These are phyloP conservation scores for Zaprionus taronus DNA, from an alignment of 1,140 invertebrate genomes.

Conservation along the genomic window DNA sequence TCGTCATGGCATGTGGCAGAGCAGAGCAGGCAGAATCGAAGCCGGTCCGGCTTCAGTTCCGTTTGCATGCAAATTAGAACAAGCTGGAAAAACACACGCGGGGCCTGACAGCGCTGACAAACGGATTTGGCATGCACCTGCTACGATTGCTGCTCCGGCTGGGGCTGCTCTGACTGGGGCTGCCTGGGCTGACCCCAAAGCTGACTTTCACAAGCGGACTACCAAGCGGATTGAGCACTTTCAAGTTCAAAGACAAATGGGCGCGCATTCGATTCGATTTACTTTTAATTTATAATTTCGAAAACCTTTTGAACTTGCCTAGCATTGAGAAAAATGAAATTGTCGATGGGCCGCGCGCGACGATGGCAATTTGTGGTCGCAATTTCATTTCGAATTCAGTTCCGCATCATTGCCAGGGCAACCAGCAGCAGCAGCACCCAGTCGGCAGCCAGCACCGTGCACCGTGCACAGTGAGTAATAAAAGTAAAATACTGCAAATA, in stretches of 20 bases:
- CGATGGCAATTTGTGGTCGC: conserved; percentile 31
- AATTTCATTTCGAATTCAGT: conserved; percentile 78
- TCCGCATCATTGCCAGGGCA: conserved; percentile 68
- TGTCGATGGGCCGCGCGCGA: conserved; percentile 59
- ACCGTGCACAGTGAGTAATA: conserved; percentile 73
- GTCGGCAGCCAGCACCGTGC: conserved; percentile 9
- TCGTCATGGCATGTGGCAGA: conserved; percentile 72
- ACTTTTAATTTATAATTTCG: conserved; percentile 82
- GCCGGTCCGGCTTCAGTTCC: conserved; percentile 68
- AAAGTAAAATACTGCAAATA: conserved; percentile 82
- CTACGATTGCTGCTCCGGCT: conserved; percentile 17
- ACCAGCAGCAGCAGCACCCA: background rate
- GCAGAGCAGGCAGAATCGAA: conserved; percentile 27
- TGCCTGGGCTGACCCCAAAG: conserved; percentile 55
- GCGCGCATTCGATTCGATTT: conserved; percentile 79
- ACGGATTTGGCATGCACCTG: conserved; percentile 79
- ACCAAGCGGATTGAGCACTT: conserved; percentile 53
- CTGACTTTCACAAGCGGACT: conserved; percentile 71
- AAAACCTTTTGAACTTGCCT: conserved; percentile 74
- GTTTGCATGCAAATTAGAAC: conserved; percentile 81
- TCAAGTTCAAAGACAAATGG: conserved; percentile 80
- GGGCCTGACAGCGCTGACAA: conserved; percentile 54
- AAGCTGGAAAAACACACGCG: conserved; percentile 71
- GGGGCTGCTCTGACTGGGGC: background rate
- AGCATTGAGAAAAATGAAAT: conserved; percentile 77